Evolutionary conservation across 2,113 vertebrate species (phyloP).

Genomic region (Phycodurus eques): DNA sequence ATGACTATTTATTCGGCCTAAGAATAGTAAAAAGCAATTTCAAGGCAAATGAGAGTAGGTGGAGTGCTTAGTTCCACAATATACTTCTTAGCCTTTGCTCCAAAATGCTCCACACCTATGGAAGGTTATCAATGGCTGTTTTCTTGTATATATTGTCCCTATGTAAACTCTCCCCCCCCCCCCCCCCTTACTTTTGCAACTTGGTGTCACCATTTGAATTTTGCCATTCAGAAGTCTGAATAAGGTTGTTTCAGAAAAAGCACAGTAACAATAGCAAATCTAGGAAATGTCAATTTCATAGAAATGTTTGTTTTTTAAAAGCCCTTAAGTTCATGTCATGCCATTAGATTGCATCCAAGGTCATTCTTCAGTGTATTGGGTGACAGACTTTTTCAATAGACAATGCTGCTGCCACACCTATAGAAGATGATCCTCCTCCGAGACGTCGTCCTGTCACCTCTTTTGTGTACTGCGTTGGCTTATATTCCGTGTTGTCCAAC

Average conservation of each 20-base stretch:
- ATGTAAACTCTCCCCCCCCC: too few relatives aligned
- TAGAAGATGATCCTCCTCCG: not conserved
- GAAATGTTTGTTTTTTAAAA: not conserved
- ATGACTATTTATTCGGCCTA: too few relatives aligned
- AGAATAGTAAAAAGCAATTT: too few relatives aligned
- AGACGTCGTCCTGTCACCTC: not conserved
- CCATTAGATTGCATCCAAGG: not conserved
- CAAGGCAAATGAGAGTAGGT: too few relatives aligned
- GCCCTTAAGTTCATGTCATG: not conserved
- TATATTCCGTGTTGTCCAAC: not conserved
- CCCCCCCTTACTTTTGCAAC: too few relatives aligned
- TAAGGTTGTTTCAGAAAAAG: not conserved
- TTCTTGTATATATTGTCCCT: too few relatives aligned
- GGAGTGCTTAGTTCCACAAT: too few relatives aligned
- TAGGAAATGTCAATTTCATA: not conserved
- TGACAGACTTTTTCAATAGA: not conserved
- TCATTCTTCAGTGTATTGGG: not conserved
- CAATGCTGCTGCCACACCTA: conserved; percentile 1
- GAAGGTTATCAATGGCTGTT: too few relatives aligned
- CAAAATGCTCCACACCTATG: too few relatives aligned
- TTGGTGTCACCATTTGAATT: not conserved
- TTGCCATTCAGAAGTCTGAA: not conserved
- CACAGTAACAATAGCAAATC: not conserved
- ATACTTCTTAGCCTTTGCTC: too few relatives aligned
- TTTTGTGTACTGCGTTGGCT: not conserved